phyloP scores from a whole-genome alignment of 2,113 vertebrate species.

The Microtus montanus region DNA sequence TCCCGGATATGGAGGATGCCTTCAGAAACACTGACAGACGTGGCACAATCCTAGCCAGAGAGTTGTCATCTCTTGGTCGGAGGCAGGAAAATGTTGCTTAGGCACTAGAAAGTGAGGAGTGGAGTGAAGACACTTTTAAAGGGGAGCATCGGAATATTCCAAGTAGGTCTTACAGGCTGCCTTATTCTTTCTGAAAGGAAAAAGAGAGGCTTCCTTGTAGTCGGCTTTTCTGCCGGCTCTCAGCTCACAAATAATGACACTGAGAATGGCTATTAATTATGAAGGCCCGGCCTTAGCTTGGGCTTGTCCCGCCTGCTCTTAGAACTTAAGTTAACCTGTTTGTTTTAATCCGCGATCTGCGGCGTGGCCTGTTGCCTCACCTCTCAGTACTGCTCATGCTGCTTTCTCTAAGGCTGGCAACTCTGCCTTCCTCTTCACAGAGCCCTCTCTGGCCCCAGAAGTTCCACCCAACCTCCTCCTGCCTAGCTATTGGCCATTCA shows the following conservation, averaged over 20 bases:
- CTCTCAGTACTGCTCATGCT: background rate
- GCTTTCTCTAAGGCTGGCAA: background rate
- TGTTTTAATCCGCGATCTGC: background rate
- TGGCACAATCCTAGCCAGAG: background rate
- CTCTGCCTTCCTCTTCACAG: background rate
- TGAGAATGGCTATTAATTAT: background rate
- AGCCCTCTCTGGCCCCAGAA: background rate
- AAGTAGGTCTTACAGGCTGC: background rate
- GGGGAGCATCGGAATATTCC: constrained; percentile 20
- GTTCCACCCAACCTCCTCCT: background rate
- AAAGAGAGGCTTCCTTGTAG: background rate
- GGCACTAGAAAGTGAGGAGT: background rate
- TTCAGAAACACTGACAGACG: background rate
- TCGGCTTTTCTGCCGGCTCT: background rate
- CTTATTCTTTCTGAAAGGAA: constrained; percentile 43
- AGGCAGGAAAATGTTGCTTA: constrained; percentile 25
- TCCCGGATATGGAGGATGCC: background rate
- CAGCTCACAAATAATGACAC: background rate
- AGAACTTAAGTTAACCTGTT: background rate
- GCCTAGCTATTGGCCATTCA: background rate
- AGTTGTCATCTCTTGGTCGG: constrained; percentile 17
- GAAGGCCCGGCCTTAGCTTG: background rate
- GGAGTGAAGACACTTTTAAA: background rate
- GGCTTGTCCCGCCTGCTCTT: background rate
- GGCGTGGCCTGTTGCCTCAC: background rate